A percentile compares a stretch with the other conserved stretches of the same genome.
Conservation (phyloP, 2,113 vertebrate genomes). For the Herpetotheres cachinnans region DNA sequence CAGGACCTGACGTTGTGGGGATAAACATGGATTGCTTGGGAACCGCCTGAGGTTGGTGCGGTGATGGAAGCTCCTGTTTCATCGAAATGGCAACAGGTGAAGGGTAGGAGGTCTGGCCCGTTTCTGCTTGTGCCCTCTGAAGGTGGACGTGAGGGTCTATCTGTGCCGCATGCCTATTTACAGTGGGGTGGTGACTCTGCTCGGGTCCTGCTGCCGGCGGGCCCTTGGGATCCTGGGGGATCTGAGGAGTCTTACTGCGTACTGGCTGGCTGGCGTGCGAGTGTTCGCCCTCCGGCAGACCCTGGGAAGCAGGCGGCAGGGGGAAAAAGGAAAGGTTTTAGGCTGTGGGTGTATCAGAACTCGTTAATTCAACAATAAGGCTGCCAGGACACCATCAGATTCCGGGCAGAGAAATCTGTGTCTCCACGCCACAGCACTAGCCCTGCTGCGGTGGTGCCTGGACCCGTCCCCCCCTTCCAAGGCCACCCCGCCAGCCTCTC, state of each 20-base stretch:
- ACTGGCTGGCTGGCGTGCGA: constrained; percentile 72
- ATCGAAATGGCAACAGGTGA: constrained; percentile 82
- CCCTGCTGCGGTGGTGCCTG: accelerated
- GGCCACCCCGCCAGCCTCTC: neutral
- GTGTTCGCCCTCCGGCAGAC: constrained; percentile 80
- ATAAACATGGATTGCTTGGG: constrained; percentile 78
- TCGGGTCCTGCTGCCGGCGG: constrained; percentile 63
- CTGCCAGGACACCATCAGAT: neutral
- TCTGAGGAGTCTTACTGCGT: constrained; percentile 84
- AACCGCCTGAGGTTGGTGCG: constrained; percentile 71
- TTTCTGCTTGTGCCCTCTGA: constrained; percentile 79
- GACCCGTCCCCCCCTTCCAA: neutral
- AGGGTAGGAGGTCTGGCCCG: constrained; percentile 85
- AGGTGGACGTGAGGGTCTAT: constrained; percentile 81
- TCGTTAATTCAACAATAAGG: accelerated
- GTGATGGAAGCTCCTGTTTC: constrained; percentile 81
- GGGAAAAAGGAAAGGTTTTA: neutral
- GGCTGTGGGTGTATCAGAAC: accelerated
- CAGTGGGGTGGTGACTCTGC: constrained; percentile 72
- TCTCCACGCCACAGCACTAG: accelerated
- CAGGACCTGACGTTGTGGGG: constrained; percentile 64
- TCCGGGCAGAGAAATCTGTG: neutral
- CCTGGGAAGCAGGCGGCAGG: constrained; percentile 48
- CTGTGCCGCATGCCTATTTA: constrained; percentile 76
- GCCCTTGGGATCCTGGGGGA: constrained; percentile 84